Base-by-base conservation (phyloP, 2,888 invertebrate species). In the Leptodirus hochenwartii region DNA sequence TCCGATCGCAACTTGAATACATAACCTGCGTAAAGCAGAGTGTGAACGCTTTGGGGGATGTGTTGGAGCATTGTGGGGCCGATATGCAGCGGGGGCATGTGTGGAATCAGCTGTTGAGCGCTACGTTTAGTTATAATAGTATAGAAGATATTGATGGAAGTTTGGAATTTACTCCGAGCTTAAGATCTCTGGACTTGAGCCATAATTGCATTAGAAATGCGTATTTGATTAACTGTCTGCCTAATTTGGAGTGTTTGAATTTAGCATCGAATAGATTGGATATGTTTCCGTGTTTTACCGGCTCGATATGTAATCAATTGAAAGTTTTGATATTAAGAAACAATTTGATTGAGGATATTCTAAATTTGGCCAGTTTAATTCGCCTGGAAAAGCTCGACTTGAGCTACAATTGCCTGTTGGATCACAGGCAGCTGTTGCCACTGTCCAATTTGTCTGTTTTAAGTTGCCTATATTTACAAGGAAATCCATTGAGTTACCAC, bases 401-500 rank as follows among this genome's bases (percentile, higher is more conserved):
- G 26, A 65, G 69, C 1, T 62, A 64, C 31, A 76, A 75, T 47
- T 69, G 64, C 42, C 47, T 76, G 32, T 44, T 66, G 9, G 64
- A 71, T 36, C 73, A 73, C 45, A 50, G 56, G n/a, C 50, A 51
- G 22, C 49, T 75, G 8, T 49, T 60, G 42, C 62, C 67, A 5
- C 41, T 75, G 8, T 59, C 62, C 27, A 56, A 60, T 25, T 53
- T 74, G 38, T 47, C 60, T 2, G 54, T 61, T 1, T 50, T 74
- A 4, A 51, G 61, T 26, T 61, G 58, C 46, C 43, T 75, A 8
- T 62, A 61, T 39, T 51, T 74, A 9, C 56, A 56, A 37, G 67
- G 66, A 4, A 75, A 75, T 55, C 73, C 74, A 1, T 43, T 75
- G 15, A 58, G 61, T 29, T 70, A 61, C 46, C 65, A 69, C 49